These are phyloP conservation scores for Orius insidiosus DNA, from an alignment of 1,140 invertebrate genomes.

Conservation along the genomic window DNA sequence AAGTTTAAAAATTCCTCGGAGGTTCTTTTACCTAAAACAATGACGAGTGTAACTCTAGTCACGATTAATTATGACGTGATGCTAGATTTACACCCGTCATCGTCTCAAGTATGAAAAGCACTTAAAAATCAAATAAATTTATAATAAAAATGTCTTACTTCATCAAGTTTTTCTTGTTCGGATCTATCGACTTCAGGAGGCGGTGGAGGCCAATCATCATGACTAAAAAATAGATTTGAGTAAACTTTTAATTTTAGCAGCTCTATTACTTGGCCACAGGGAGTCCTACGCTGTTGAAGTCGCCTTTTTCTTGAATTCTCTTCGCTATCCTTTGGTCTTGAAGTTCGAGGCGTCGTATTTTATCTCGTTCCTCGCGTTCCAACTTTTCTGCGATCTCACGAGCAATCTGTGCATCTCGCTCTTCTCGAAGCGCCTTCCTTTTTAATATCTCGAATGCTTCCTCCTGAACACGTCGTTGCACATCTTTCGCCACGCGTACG, in stretches of 20 bases:
- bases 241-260: no score
- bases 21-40: background rate
- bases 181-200: constrained; percentile 1
- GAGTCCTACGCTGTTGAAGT: constrained; percentile 20
- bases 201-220: constrained; percentile 11
- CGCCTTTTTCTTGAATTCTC: constrained; percentile 20
- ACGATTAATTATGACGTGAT: constrained; percentile 23
- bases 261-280: constrained; percentile 7
- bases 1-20: background rate
- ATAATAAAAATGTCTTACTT: constrained; percentile 25
- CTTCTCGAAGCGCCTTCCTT: constrained; percentile 33
- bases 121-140: background rate
- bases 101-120: background rate
- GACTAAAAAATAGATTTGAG: no score
- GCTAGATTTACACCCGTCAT: constrained; percentile 24
- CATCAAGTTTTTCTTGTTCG: constrained; percentile 41
- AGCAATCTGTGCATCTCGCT: constrained; percentile 47
- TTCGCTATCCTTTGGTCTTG: constrained; percentile 27
- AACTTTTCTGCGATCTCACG: constrained; percentile 43
- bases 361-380: constrained; percentile 39
- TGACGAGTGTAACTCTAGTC: constrained; percentile 33
- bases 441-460: constrained; percentile 27
- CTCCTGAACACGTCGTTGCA: constrained; percentile 59
- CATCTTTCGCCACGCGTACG: constrained; percentile 62
- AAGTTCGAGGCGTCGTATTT: constrained; percentile 27